Evolutionary conservation across 2,888 invertebrate species (phyloP).

Genomic region (Xylocampa areola): DNA sequence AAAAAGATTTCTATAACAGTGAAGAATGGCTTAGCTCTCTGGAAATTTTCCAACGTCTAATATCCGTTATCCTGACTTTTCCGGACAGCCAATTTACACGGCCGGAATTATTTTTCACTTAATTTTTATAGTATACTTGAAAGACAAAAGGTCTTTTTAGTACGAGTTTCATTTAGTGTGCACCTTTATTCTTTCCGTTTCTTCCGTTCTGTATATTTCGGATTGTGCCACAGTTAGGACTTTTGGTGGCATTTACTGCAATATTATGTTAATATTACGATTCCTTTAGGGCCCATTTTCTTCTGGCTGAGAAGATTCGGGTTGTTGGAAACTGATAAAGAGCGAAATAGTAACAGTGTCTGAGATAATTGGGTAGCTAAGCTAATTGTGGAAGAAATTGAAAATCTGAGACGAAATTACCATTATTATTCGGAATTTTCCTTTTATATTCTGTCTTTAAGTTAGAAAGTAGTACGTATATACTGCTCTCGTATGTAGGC

Average conservation of each 20-base stretch:
- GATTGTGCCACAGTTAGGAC: conserved; percentile 11
- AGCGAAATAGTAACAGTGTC: conserved; percentile 5
- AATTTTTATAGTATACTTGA: conserved; percentile 40
- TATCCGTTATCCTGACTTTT: conserved; percentile 30
- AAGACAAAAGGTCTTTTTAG: conserved; percentile 31
- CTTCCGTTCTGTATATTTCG: conserved; percentile 7
- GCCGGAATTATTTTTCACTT: conserved; percentile 49
- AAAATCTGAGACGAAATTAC: too few species aligned
- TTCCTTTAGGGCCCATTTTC: conserved; percentile 17
- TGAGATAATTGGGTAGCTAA: not conserved
- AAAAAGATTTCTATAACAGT: conserved; percentile 27
- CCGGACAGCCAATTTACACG: conserved; percentile 33
- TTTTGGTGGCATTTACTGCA: conserved; percentile 11
- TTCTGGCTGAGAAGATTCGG: conserved; percentile 1
- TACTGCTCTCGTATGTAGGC: too few species aligned
- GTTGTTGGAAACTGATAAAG: not conserved
- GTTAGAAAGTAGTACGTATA: too few species aligned
- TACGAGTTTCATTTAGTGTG: conserved; percentile 36
- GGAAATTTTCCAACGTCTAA: conserved; percentile 15
- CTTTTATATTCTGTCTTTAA: too few species aligned
- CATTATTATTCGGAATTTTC: too few species aligned
- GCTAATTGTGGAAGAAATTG: not conserved
- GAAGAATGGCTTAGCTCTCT: conserved; percentile 12
- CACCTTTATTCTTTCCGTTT: conserved; percentile 34
- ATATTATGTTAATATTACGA: conserved; percentile 41